Evolutionary conservation across 2,888 invertebrate genomes (phyloP), one percentile per base, ranked within the genome.

Genomic region (Pecten maximus): DNA sequence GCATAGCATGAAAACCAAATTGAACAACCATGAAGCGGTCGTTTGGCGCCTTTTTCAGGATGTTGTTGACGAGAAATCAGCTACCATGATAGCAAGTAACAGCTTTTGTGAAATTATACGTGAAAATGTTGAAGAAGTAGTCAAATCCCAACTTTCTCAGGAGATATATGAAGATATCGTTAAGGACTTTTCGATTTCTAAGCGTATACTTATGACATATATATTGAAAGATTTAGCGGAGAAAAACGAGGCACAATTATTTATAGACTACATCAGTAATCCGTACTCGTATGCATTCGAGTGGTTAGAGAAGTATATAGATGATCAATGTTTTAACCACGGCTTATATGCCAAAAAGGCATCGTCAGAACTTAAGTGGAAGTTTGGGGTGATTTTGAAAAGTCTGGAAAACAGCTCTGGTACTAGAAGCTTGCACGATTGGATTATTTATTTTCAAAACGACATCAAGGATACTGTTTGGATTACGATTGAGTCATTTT

Each of bases 181-280:
- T 74, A 15, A 2, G 0, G 35, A 74, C 3, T 35, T 74, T 10
- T 0, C 0, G 35, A 74, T 6, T 28, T 1, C 74, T 6, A 74
- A 74, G 15, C 3, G 8, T 74, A 23, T 40, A 10, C 28, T 90
- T 15, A 88, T 44, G 4, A 74, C 16, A 28, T 19, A 44, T 35
- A 35, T 90, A 74, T 8, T 90, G 39, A 48, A 88, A 12, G n/a
- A 86, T 19, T 35, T 90, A 10, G 88, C 86, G 19, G 40, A 44
- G 10, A 60, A n/a, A 2, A 6, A 60, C 0, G 35, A 88, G 1
- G 74, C 15, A 0, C 23, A 74, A 6, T 10, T 16, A 0, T 89
- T 54, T 19, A n/a, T 16, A n/a, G 16, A 28, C 0, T 91, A 87
- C 39, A 89, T 91, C 4, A 19, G 35, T n/a, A n/a, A 87, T 60